Conservation (phyloP, 2,888 invertebrate species). For the Chromoteleia sp. region DNA sequence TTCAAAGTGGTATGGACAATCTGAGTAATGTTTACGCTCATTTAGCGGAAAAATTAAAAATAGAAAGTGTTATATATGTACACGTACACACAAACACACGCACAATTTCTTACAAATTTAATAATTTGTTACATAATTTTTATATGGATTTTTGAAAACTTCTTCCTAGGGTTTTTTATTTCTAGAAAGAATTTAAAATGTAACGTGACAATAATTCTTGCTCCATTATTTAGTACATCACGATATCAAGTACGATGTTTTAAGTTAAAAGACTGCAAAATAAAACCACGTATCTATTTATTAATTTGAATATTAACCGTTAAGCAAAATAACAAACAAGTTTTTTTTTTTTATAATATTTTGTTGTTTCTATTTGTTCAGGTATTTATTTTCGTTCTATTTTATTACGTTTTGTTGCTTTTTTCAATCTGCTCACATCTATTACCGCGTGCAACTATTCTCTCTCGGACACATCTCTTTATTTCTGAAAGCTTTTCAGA, state of each 20-base stretch:
- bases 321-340: slow-evolving; percentile 21
- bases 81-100: too few species aligned
- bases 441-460: slow-evolving; percentile 5
- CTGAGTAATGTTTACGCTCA: too few species aligned
- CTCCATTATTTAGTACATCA: neutral
- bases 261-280: slow-evolving; percentile 21
- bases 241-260: slow-evolving; percentile 4
- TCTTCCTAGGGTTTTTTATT: too few species aligned
- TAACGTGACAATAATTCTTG: neutral
- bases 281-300: slow-evolving; percentile 27
- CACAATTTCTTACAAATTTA: too few species aligned
- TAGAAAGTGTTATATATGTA: too few species aligned
- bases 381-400: slow-evolving; percentile 11
- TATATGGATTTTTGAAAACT: too few species aligned
- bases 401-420: slow-evolving; percentile 21
- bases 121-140: too few species aligned
- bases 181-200: too few species aligned
- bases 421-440: slow-evolving; percentile 8
- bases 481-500: slow-evolving; percentile 7
- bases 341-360: slow-evolving; percentile 16
- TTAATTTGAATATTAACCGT: slow-evolving; percentile 22
- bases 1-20: too few species aligned
- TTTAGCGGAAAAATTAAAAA: too few species aligned
- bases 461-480: neutral
- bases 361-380: neutral